Percentiles rank a stretch among this genome's conserved stretches.
phyloP scores from a whole-genome alignment of 2,888 invertebrate genomes.

The Ryuthela nishihirai region DNA sequence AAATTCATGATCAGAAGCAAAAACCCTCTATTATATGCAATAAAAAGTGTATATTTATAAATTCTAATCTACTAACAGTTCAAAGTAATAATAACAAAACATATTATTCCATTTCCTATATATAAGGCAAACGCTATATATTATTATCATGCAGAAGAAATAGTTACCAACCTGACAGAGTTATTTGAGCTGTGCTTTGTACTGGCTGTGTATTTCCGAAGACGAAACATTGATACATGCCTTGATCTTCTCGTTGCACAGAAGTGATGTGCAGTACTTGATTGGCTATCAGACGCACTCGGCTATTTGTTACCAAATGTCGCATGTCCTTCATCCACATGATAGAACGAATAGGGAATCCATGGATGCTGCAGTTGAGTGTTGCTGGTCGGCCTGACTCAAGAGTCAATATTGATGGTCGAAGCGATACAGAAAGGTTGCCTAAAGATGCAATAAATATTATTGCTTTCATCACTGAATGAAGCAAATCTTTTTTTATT shows the following conservation, averaged over 20 bases:
- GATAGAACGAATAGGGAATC: conserved; percentile 73
- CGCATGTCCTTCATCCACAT: conserved; percentile 77
- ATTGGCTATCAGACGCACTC: conserved; percentile 36
- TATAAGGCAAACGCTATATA: too few species aligned
- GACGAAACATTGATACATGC: conserved; percentile 88
- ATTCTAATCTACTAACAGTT: too few species aligned
- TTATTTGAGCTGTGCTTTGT: conserved; percentile 74
- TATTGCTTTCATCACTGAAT: background rate
- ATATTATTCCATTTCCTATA: too few species aligned
- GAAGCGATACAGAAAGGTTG: conserved; percentile 25
- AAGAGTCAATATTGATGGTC: conserved; percentile 51
- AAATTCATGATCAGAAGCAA: too few species aligned
- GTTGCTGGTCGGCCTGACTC: conserved; percentile 78
- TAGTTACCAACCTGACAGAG: conserved; percentile 62
- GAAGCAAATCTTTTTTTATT: too few species aligned
- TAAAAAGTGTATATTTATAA: too few species aligned
- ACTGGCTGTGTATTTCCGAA: conserved; percentile 79
- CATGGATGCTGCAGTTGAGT: conserved; percentile 81
- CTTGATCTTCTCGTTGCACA: conserved; percentile 76
- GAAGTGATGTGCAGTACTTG: conserved; percentile 56
- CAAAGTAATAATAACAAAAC: too few species aligned
- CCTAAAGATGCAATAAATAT: conserved; percentile 3
- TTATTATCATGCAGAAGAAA: too few species aligned
- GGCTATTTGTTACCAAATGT: conserved; percentile 55
- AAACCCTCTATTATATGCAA: too few species aligned